Evolutionary conservation across 1,140 invertebrate genomes (phyloP).

Genomic region (Choristoneura fumiferana): DNA sequence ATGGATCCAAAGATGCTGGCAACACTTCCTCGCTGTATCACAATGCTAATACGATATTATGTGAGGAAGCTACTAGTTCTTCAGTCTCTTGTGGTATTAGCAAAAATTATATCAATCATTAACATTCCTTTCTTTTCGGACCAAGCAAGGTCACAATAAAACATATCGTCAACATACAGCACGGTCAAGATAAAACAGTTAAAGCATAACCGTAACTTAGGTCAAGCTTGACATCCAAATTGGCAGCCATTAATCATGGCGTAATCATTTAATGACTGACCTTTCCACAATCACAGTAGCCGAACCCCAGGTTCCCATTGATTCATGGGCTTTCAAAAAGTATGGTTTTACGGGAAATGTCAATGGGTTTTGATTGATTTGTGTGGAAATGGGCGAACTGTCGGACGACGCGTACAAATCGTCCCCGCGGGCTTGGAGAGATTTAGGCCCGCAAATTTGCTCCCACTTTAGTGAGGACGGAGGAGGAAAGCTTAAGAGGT

Average conservation of each 20-base stretch:
- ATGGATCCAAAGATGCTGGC: too few relatives aligned
- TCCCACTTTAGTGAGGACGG: constrained; percentile 5
- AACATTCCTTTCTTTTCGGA: too few relatives aligned
- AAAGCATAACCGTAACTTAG: constrained; percentile 3
- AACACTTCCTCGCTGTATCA: too few relatives aligned
- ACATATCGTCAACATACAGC: too few relatives aligned
- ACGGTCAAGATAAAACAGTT: background rate
- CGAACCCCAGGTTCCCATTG: background rate
- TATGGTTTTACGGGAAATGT: constrained; percentile 27
- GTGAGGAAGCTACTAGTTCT: too few relatives aligned
- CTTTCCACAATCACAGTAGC: constrained; percentile 14
- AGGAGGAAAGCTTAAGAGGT: too few relatives aligned
- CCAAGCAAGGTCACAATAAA: too few relatives aligned
- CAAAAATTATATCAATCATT: too few relatives aligned
- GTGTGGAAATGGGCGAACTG: background rate
- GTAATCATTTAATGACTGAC: constrained; percentile 10
- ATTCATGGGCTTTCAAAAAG: too few relatives aligned
- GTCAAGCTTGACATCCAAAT: constrained; percentile 1
- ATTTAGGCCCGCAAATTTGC: constrained; percentile 15
- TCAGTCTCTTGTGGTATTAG: too few relatives aligned
- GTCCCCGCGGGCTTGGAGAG: background rate
- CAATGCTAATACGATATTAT: too few relatives aligned
- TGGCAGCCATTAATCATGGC: constrained; percentile 2
- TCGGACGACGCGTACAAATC: constrained; percentile 12
- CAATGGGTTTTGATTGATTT: constrained; percentile 27